Evolutionary conservation across 2,888 invertebrate species (phyloP), one percentile per base, ranked within the genome.

Genomic region (Ichneumoninae sp.): DNA sequence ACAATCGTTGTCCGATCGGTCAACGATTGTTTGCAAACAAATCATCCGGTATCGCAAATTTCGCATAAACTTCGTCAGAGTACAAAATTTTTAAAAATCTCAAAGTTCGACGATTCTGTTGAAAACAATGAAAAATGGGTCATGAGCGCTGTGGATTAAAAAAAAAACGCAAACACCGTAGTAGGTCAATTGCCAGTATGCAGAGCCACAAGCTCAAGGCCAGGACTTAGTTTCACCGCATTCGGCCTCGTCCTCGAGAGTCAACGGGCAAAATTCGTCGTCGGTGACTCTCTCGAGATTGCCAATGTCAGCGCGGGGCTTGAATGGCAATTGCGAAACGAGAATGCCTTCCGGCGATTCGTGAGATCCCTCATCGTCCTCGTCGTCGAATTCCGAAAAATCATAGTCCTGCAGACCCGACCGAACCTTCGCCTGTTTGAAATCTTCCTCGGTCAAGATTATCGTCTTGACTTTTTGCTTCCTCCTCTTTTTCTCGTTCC

Each of bases 261-360:
- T 91, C 84, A 93, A 80, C 16, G 93, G 93, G 84, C 93, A 93
- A 78, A 90, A 93, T 83, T 93, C 93, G 2, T 93, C 93, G 30
- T 88, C 89, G 7, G 89, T 89, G 44, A 93, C 87, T 77, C 90
- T 90, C 66, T 92, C 91, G 40, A 93, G 86, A 80, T 90, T 87
- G 40, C 92, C 91, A 82, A 93, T 89, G 81, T 93, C 93, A 44
- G 90, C 88, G 72, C 83, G 90, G 0, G 93, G 93, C 74, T 91
- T 92, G 80, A 90, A 93, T 19, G 91, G 91, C 71, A 93, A 80
- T 79, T 92, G 86, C 1, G 89, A 89, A 4, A 93, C 88, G 44
- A 89, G 86, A 66, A 93, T 86, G 0, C 91, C 92, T 36, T 87
- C 87, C 52, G 54, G 50, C 10, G 82, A 50, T n/a, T 87, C 83